Evolutionary conservation across 2,797 vertebrate genomes (phyloP), one percentile per base, ranked within the genome.

Genomic region (Hippocampus kuda): DNA sequence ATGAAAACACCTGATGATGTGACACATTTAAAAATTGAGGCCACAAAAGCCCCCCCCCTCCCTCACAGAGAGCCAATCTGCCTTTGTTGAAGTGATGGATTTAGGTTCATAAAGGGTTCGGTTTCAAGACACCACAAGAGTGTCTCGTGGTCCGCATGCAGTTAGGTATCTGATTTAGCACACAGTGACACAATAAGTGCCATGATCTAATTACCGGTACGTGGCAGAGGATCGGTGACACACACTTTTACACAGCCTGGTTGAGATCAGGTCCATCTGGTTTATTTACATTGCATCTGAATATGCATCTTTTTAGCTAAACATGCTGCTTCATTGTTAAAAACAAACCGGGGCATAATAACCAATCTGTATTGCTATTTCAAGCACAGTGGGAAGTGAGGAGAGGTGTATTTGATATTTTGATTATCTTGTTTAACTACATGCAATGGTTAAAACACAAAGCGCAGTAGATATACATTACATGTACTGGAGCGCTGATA

Each of bases 51-150:
- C 2, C 15, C 30, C 5, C 5, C 61, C 3, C 5, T 2, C 61
- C 9, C n/a, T n/a, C n/a, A 24, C 42, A 60, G 60, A 16, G 71
- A 24, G 65, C 68, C 68, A 72, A 53, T 13, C 72, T 57, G 72
- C 13, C 20, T 57, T 26, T 15, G 66, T 34, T 38, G 61, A 77
- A 44, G 68, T 70, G 67, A 80, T 71, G 73, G 73, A 82, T 79
- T 67, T 71, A 76, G 74, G 72, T 85, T 76, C 72, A 81, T 77
- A 73, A 81, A 75, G 64, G 66, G 79, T 85, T 76, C 63, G 76
- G 63, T 78, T 81, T 83, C 71, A 46, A 30, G n/a, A 62, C 30
- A n/a, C 22, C 41, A 46, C 10, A 42, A 64, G 41, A 42, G 12
- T 24, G 41, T 44, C 62, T 62, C 60, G 2, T 27, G 65, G 65